Conservation (phyloP, 2,113 vertebrate genomes). For the Oncorhynchus kisutch region DNA sequence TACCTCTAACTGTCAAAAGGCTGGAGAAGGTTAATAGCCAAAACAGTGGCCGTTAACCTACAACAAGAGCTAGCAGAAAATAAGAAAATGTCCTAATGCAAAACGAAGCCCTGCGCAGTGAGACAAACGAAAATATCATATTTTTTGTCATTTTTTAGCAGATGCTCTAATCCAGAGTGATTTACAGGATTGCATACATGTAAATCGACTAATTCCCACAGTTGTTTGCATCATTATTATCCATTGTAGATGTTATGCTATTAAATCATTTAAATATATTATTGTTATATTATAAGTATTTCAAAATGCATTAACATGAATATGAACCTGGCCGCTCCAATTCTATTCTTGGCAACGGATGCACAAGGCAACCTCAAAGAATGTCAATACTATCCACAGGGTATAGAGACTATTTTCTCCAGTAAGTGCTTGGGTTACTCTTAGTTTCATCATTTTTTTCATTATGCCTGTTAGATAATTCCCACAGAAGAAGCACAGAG, state of each 20-base stretch:
- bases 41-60: neutral
- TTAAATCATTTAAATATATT: too few species aligned
- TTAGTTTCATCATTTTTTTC: conserved; percentile 54
- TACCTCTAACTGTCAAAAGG: neutral
- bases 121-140: too few species aligned
- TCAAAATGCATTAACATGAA: too few species aligned
- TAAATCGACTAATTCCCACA: too few species aligned
- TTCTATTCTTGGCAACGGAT: neutral
- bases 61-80: neutral
- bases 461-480: conserved; percentile 32
- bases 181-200: too few species aligned
- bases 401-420: conserved; percentile 14
- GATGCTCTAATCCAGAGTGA: too few species aligned
- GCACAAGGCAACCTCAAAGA: neutral
- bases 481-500: neutral
- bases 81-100: neutral
- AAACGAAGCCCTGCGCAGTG: too few species aligned
- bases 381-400: conserved; percentile 27
- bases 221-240: too few species aligned
- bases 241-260: too few species aligned
- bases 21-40: neutral
- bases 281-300: too few species aligned
- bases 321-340: neutral
- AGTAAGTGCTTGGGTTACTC: conserved; percentile 40
- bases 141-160: too few species aligned